Evolutionary conservation across 2,113 vertebrate genomes (phyloP), one percentile per base, ranked within the genome.

Genomic region (Mus pahari): DNA sequence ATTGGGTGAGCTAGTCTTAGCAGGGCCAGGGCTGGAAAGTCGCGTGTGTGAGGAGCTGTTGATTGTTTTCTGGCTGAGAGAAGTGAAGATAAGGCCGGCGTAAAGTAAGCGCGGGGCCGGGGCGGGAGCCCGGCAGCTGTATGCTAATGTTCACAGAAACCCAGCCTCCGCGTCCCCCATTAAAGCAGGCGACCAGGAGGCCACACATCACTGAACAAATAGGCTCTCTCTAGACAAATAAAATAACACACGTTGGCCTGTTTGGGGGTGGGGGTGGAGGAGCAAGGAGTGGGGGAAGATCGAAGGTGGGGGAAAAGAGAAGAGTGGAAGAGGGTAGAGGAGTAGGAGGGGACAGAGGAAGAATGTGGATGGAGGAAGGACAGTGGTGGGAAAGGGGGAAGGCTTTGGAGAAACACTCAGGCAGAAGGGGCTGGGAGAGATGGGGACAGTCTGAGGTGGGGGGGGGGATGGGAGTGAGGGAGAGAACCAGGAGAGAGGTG

Each of bases 141-240:
- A 99, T 99, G 99, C 98, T 99, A 99, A 99, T 99, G 20, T 83
- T 60, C 98, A 48, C 94, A 94, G 98, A 98, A 98, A 98, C 98
- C 98, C 96, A 98, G 98, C 97, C 97, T 97, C 96, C 74, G 73
- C 79, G 70, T 95, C 96, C 96, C 95, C 97, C 95, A 97, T 97
- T 97, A 97, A 97, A 97, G 95, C 98, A 95, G 98, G 98, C 94
- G 90, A 97, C 97, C 97, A 96, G 98, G 97, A 98, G 98, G 98
- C 98, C 99, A 99, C 98, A 98, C 99, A 99, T 98, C 99, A 98
- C 98, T 99, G 98, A 99, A 98, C 99, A 99, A 99, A 99, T 98
- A 99, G 98, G 97, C 98, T 97, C 98, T 98, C 98, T 98, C 98
- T 96, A 98, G 96, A 97, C 96, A 97, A 98, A 98, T 97, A 97